A percentile compares a stretch with the other conserved stretches of the same genome.
These are phyloP conservation scores for Anhinga anhinga DNA, from an alignment of 2,113 vertebrate species.

Conservation along the genomic window DNA sequence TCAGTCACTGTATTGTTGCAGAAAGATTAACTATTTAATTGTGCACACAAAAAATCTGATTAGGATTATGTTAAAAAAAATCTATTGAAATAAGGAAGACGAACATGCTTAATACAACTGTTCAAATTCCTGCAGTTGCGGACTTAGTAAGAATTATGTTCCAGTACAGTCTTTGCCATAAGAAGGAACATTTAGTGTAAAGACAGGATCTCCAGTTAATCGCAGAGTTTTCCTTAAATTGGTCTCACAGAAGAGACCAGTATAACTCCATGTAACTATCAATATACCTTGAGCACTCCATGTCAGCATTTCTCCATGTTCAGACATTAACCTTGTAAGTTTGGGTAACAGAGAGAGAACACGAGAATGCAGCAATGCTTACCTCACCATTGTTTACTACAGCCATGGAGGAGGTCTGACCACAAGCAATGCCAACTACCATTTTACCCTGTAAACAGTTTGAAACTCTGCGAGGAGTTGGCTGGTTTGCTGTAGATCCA, in stretches of 20 bases:
- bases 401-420: constrained; percentile 93
- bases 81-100: background rate
- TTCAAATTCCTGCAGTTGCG: background rate
- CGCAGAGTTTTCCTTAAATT: background rate
- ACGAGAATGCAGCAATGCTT: background rate
- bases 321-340: background rate
- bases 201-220: background rate
- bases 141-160: background rate
- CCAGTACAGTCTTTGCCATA: background rate
- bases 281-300: background rate
- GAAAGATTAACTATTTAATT: background rate
- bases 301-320: background rate
- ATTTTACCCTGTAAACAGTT: constrained; percentile 88
- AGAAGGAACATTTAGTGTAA: background rate
- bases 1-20: background rate
- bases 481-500: constrained; percentile 94
- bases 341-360: background rate
- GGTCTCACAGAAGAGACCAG: background rate
- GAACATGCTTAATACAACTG: background rate
- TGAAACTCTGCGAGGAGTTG: constrained; percentile 88
- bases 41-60: background rate
- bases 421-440: constrained; percentile 86
- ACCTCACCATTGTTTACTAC: constrained; percentile 94
- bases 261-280: background rate
- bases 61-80: background rate